Evolutionary conservation across 1,140 invertebrate species (phyloP), one percentile per base, ranked within the genome.

Genomic region (Drosophila funebris): DNA sequence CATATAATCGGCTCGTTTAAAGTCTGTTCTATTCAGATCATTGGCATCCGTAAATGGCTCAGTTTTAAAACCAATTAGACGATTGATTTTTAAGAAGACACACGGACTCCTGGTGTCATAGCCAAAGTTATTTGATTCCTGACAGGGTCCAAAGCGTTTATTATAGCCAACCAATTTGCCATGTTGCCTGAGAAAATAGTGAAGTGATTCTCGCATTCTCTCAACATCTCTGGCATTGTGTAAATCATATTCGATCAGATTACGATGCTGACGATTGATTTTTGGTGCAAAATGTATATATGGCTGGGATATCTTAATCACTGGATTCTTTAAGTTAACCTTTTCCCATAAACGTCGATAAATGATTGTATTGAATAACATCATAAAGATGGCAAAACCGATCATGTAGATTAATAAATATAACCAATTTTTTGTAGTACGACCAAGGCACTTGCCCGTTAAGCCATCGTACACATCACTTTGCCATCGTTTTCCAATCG

Each of bases 51-150:
- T 31, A 41, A 53, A 87, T 0, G 71, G 41, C 0, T 56, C 14
- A 0, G 78, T 82, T 9, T 56, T 60, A 1, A 87, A 82, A 6
- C 82, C 78, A 50, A 87, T 31, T 0, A 82, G 4, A 1, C 82
- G 70, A 73, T 87, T 87, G 0, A 87, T 16, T 57, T 87, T 87
- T 0, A 87, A 22, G 24, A 87, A 87, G 0, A 87, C 41, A 33
- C 82, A 87, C 1, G 82, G 82, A 5, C 63, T 16, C 0, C 20
- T 29, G 4, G 16, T 69, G 1, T 18, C 13, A 43, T 82, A 85
- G 7, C 82, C 82, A 37, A 72, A 85, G 1, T 27, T 24, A 14
- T 69, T 33, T 0, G 2, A 2, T 6, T 41, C 6, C 6, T 43
- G 64, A 5, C 82, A 85, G 2, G 70, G 39, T 2, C 70, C 82